Evolutionary conservation across 2,888 invertebrate genomes (phyloP).

Genomic region (Ceriagrion tenellum): DNA sequence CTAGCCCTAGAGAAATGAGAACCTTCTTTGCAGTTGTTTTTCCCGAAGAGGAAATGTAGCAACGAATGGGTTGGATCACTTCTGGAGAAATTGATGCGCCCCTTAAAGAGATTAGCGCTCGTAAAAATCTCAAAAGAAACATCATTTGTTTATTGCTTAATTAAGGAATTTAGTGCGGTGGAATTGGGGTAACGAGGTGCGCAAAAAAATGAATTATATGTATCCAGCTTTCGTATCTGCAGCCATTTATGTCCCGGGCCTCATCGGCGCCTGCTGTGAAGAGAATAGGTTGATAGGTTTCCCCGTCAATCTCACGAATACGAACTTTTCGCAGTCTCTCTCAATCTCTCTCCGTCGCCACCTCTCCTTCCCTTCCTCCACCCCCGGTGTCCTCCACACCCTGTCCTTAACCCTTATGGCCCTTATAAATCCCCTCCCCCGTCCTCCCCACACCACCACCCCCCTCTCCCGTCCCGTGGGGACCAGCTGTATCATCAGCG

Average conservation of each 20-base stretch:
- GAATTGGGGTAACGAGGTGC: neutral
- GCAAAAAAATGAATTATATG: neutral
- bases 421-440: slow-evolving; percentile 19
- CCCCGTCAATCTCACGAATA: slow-evolving; percentile 59
- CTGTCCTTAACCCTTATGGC: slow-evolving; percentile 34
- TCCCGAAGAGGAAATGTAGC: neutral
- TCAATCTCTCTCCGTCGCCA: neutral
- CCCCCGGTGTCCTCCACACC: neutral
- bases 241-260: slow-evolving; percentile 30
- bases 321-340: slow-evolving; percentile 49
- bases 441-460: neutral
- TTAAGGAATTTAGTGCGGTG: slow-evolving; percentile 40
- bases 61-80: slow-evolving; percentile 13
- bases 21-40: neutral
- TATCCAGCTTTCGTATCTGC: slow-evolving; percentile 25
- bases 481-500: slow-evolving; percentile 65
- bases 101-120: neutral
- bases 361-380: neutral
- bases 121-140: neutral
- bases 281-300: slow-evolving; percentile 66
- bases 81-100: neutral
- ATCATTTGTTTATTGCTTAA: slow-evolving; percentile 13
- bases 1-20: neutral
- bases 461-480: slow-evolving; percentile 2
- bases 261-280: slow-evolving; percentile 44